Evolutionary conservation across 2,113 vertebrate species (phyloP).

Genomic region (Leuciscus idus): DNA sequence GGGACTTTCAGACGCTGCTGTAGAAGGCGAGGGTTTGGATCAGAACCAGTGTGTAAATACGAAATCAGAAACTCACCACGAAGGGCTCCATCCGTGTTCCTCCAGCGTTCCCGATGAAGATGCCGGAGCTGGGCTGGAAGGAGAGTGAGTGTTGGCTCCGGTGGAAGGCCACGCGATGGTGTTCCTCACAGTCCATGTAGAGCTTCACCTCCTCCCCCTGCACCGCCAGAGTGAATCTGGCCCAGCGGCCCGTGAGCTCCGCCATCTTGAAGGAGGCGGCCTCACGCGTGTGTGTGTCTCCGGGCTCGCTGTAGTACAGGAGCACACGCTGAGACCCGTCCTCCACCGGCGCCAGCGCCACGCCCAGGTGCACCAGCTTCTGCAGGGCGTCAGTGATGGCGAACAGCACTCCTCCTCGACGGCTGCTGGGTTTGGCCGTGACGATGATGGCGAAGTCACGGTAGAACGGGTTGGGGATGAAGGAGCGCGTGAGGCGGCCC

Average conservation of each 20-base stretch:
- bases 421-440: slow-evolving; percentile 81
- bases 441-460: slow-evolving; percentile 84
- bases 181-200: slow-evolving; percentile 91
- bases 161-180: slow-evolving; percentile 78
- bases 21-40: neutral
- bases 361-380: slow-evolving; percentile 86
- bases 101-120: slow-evolving; percentile 94
- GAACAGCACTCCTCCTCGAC: slow-evolving; percentile 85
- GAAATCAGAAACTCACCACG: slow-evolving; percentile 81
- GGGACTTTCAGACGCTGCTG: neutral
- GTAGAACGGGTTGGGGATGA: slow-evolving; percentile 85
- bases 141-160: slow-evolving; percentile 77
- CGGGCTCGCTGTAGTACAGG: slow-evolving; percentile 88
- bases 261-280: slow-evolving; percentile 89
- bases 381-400: slow-evolving; percentile 91
- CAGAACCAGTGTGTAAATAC: too few relatives aligned
- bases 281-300: slow-evolving; percentile 78
- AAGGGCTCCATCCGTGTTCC: slow-evolving; percentile 86
- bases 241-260: slow-evolving; percentile 90
- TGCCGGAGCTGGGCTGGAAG: slow-evolving; percentile 88
- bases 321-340: slow-evolving; percentile 85
- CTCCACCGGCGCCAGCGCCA: slow-evolving; percentile 83
- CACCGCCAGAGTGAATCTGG: slow-evolving; percentile 82
- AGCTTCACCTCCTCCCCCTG: slow-evolving; percentile 82
- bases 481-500: slow-evolving; percentile 85